Percentiles rank a stretch among this genome's conserved stretches.
Evolutionary conservation across 2,797 vertebrate genomes (phyloP).

Genomic region (Gallinago nigripennis): DNA sequence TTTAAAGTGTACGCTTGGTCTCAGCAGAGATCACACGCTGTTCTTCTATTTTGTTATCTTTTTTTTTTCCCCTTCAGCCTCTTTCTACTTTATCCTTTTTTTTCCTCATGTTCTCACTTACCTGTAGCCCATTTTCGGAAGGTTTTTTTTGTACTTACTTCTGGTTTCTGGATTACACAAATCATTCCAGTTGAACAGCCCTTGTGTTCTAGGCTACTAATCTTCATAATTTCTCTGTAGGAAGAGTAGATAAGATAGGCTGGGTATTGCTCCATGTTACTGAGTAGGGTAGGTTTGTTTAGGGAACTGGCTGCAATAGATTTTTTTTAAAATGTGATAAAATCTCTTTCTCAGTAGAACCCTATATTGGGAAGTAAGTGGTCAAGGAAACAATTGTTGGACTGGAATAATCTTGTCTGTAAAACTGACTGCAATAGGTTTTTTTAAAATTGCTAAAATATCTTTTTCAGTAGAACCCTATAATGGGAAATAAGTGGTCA

Average conservation of each 20-base stretch:
- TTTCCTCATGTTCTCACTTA: neutral
- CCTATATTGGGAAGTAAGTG: neutral
- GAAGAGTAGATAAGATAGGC: neutral
- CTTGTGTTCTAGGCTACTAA: neutral
- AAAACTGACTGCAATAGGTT: neutral
- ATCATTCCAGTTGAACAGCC: neutral
- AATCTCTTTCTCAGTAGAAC: neutral
- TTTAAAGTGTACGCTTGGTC: neutral
- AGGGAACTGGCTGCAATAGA: neutral
- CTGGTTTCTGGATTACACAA: neutral
- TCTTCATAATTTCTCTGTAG: neutral
- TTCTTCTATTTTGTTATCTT: neutral
- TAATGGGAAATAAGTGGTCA: neutral
- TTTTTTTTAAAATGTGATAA: neutral
- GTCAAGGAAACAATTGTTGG: neutral
- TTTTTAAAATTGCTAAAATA: conserved; percentile 9
- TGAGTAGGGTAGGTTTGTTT: neutral
- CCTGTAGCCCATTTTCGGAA: neutral
- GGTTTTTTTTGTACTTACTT: neutral
- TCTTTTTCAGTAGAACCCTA: neutral
- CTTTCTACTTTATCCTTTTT: neutral
- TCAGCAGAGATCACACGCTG: neutral
- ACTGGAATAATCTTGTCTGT: neutral
- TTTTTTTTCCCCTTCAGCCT: neutral
- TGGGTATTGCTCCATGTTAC: neutral